These are phyloP conservation scores for Seriola dumerili DNA, from an alignment of 2,113 vertebrate species.

Conservation along the genomic window DNA sequence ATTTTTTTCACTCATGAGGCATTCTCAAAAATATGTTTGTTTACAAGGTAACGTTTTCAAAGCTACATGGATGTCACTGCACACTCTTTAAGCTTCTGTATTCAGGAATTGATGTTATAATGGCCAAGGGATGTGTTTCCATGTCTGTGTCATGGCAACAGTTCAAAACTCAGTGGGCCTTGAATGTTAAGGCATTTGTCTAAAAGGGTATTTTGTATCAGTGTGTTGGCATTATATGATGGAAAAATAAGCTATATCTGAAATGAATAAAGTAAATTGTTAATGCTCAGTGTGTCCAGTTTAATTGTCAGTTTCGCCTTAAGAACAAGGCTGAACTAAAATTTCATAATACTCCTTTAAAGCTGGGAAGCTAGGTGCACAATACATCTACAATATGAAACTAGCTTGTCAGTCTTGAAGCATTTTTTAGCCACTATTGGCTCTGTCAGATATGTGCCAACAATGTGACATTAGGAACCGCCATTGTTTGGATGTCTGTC, in stretches of 20 bases:
- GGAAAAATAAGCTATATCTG: conserved; percentile 83
- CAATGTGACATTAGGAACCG: conserved; percentile 17
- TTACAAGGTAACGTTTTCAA: conserved; percentile 68
- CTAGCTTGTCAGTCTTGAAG: neutral
- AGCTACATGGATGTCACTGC: conserved; percentile 67
- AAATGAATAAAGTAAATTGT: conserved; percentile 78
- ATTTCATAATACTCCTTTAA: neutral
- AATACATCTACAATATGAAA: neutral
- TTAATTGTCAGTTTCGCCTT: conserved; percentile 1
- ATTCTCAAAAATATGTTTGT: conserved; percentile 71
- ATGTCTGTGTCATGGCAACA: conserved; percentile 38
- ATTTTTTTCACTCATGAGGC: conserved; percentile 49
- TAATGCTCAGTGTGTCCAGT: conserved; percentile 6
- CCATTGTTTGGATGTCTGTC: conserved; percentile 41
- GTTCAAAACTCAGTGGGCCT: conserved; percentile 34
- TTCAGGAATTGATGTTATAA: conserved; percentile 62
- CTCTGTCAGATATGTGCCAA: conserved; percentile 19
- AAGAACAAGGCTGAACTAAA: neutral
- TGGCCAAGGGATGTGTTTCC: conserved; percentile 33
- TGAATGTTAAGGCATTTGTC: conserved; percentile 59
- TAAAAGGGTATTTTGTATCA: conserved; percentile 38
- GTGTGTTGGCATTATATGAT: conserved; percentile 52
- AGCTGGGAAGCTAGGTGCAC: neutral
- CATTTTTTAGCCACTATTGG: neutral
- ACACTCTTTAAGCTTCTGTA: conserved; percentile 58